Evolutionary conservation across 2,888 invertebrate species (phyloP), one percentile per base, ranked within the genome.

Genomic region (Ormia ochracea): DNA sequence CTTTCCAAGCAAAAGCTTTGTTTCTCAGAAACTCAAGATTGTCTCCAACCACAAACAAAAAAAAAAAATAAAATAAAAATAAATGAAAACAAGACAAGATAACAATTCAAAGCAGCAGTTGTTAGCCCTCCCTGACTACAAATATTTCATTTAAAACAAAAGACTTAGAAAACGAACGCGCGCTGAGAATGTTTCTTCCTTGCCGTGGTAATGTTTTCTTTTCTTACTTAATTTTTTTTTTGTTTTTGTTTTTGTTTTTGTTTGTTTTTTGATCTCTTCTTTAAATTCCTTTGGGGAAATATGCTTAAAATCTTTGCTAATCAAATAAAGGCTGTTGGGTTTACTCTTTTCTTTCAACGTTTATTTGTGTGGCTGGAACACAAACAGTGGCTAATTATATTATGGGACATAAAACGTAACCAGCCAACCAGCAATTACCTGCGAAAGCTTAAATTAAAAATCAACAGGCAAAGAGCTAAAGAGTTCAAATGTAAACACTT

Each of bases 351-450:
- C 33, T 33, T 43, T 17, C 23, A 58, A 31, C 59, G 52, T 41
- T 28, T 14, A 54, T 33, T 36, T 61, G 38, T 52, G 38, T 36
- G 17, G 41, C 66, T 12, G 17, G 28, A 45, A n/a, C 23, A 10
- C 43, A 45, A 74, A 79, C 75, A 58, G 65, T 75, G 79, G 75
- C 75, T 79, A 79, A 79, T 79, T 79, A 70, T 79, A 65, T 66
- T 75, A 75, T 70, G 65, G 65, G 75, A 70, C 69, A 79, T 70
- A 45, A 52, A 65, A 70, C 56, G 17, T 45, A 58, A n/a, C n/a
- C 61, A 38, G 21, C 21, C 7, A 54, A 41, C 38, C 38, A 58
- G 63, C 48, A 63, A 74, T 70, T 69, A 79, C 17, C 74, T 70
- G 58, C 45, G 63, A 65, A 75, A 59, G 75, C 17, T 70, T 45